Conservation (phyloP, 2,797 vertebrate genomes). For the Odontamblyopus lacepedii region DNA sequence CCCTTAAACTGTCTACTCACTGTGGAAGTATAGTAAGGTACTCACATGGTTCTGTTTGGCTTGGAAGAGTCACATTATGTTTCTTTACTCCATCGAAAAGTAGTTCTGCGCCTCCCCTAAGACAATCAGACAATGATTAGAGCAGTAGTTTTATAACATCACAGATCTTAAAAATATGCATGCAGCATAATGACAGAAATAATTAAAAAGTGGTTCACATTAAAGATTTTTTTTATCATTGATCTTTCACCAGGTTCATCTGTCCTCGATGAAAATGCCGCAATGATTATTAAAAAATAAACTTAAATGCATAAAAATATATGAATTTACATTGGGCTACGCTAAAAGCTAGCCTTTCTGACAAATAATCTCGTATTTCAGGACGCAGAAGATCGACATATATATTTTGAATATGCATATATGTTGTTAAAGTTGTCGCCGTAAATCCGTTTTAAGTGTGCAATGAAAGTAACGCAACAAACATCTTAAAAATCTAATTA, state of each 20-base stretch:
- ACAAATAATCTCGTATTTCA: background rate
- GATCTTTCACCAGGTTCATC: too few species aligned
- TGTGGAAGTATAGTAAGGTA: conserved; percentile 53
- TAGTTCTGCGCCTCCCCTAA: conserved; percentile 92
- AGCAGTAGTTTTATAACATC: too few species aligned
- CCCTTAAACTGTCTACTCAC: conserved; percentile 82
- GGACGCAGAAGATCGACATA: fast-evolving
- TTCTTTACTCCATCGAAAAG: conserved; percentile 90
- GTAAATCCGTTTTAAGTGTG: fast-evolving
- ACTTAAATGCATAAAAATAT: background rate
- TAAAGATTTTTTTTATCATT: too few species aligned
- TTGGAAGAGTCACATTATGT: conserved; percentile 89
- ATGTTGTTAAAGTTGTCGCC: fast-evolving
- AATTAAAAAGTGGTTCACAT: background rate
- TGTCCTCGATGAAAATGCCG: too few species aligned
- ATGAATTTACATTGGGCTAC: background rate
- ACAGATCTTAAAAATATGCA: background rate
- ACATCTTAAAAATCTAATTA: background rate
- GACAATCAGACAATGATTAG: conserved; percentile 6
- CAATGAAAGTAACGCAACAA: background rate
- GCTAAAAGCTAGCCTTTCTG: background rate
- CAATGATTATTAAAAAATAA: background rate
- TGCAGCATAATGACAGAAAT: background rate
- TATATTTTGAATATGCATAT: fast-evolving
- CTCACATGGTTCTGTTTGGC: conserved; percentile 90